A percentile compares a stretch with the other conserved stretches of the same genome.
Evolutionary conservation across 2,113 vertebrate genomes (phyloP).

Genomic region (Anser cygnoides): DNA sequence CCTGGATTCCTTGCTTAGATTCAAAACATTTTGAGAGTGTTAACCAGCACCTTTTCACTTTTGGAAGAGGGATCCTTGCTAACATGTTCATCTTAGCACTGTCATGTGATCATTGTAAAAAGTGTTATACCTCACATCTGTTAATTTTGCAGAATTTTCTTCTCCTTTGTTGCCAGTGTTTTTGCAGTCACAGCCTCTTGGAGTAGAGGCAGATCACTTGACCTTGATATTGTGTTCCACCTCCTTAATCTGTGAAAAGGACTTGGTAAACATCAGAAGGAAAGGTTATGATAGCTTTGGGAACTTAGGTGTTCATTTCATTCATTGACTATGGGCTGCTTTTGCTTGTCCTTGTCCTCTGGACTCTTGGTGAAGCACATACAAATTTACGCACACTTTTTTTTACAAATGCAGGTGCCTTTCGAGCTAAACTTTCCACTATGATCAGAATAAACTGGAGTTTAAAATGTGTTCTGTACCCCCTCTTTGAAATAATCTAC

Average conservation of each 20-base stretch:
- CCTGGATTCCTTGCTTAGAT: not conserved
- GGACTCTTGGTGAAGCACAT: not conserved
- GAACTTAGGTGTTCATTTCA: not conserved
- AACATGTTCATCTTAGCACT: not conserved
- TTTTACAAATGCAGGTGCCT: not conserved
- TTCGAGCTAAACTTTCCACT: not conserved
- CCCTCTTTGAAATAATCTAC: constrained; percentile 28
- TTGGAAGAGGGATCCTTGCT: not conserved
- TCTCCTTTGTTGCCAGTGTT: not conserved
- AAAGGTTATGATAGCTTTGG: not conserved
- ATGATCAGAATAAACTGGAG: not conserved
- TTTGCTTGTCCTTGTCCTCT: constrained; percentile 11
- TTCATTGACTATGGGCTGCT: not conserved
- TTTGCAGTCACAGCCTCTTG: not conserved
- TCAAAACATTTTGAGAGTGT: not conserved
- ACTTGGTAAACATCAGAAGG: not conserved
- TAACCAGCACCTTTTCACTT: not conserved
- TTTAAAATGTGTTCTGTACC: not conserved
- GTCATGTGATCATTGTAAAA: not conserved
- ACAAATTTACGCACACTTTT: not conserved
- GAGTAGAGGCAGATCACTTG: not conserved
- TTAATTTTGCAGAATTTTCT: not conserved
- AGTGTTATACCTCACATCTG: not conserved
- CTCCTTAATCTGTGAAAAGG: not conserved
- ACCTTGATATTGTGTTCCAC: not conserved